Base-by-base conservation (phyloP, 2,888 invertebrate species). In the Caenorhabditis sp. region DNA sequence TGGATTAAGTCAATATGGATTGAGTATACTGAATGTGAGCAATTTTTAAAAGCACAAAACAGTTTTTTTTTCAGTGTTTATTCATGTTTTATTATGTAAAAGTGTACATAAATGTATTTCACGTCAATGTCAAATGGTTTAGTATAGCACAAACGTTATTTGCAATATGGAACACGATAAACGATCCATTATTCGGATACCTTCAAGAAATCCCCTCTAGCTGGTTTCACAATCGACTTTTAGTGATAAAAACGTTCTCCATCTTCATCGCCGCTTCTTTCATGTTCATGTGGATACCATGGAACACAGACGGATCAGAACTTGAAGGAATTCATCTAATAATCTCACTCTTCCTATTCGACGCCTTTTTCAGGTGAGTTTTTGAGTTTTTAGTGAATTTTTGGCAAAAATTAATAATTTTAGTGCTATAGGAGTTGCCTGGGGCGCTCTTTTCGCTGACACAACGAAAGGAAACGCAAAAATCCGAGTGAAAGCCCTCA, bases 41-140 rank as follows among this genome's bases (percentile, higher is more conserved):
- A 14, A 21, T 12, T 21, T 21, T n/a, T 31, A n/a, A 63, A 36
- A 50, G 56, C 23, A 27, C 21, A 20, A 56, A 14, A 56, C 4
- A 53, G n/a, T 10, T n/a, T 27, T 25, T 21, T 25, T 58, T 89
- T 64, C 84, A 87, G 65, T 81, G 85, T 2, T 79, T 88, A 7
- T 89, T 89, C 80, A 83, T 82, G 63, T 90, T 90, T 81, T 90
- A 89, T 81, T 90, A 90, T 74, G 89, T 90, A 2, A 89, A 89
- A 79, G 85, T 87, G 14, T 90, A 89, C 71, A 82, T 90, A 36
- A 88, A 89, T 78, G 68, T 84, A 23, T 90, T 89, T 81, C 86
- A 89, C 63, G 88, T 90, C 50, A 81, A 87, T 59, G 86, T 89
- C 57, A 77, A 71, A n/a, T 90, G 89, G 89, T 90, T 90, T 80